Base-by-base conservation (phyloP, 1,140 invertebrate species). In the Heliconius himera region DNA sequence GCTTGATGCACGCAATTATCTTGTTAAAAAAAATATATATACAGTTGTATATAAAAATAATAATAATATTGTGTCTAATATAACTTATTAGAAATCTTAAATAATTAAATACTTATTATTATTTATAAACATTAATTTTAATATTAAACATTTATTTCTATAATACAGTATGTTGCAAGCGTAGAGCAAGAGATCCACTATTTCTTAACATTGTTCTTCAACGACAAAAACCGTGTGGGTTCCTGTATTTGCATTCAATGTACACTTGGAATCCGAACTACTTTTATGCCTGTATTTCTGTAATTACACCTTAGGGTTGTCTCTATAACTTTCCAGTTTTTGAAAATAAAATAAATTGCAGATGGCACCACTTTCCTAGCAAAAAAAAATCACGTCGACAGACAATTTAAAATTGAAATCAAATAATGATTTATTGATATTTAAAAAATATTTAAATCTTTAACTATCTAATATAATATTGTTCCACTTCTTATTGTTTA, bases 241-340 rank as follows among this genome's bases (percentile, higher is more conserved):
- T 71, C 73, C 71, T 81, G 78, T 83, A 83, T 83, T 83, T 83
- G 82, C 82, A 83, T 83, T 83, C 76, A 83, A 83, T 83, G 73
- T 80, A 78, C 74, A 76, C 73, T 60, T 71, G 70, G 82, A 80
- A 81, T 81, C 79, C 76, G 66, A 83, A 79, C 84, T 73, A 83
- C 80, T 83, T 81, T 78, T 85, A 82, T 85, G 77, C 76, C 70
- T 74, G 74, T 80, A 83, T 83, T 83, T 82, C 74, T 76, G 66
- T 79, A 83, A 85, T 85, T 81, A 83, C 22, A 74, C 16, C 18
- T 11, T 56, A 85, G 84, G 84, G 84, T 73, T 85, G 84, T 33
- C 74, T n/a, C 11, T 8, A 4, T n/a, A n/a, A 13, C 36, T 72
- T 72, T 72, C 33, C 8, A 66, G 60, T 66, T 66, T 26, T 60